These are phyloP conservation scores for Mastacembelus armatus DNA, from an alignment of 2,797 vertebrate genomes.

Conservation along the genomic window DNA sequence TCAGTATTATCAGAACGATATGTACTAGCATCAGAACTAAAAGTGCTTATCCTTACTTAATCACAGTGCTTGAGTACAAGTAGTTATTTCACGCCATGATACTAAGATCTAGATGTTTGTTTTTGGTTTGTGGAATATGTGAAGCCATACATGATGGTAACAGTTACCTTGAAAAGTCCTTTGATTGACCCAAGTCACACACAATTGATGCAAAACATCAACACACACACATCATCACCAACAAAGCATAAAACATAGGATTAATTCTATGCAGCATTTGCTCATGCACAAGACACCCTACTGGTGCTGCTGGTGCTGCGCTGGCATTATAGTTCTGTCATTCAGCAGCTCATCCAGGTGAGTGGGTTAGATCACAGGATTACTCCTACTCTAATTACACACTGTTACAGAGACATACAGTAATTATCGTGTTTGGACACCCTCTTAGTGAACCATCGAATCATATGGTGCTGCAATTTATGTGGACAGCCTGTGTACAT, in stretches of 20 bases:
- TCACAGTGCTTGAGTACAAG: too few relatives aligned
- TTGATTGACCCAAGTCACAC: too few relatives aligned
- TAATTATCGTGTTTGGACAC: slow-evolving; percentile 69
- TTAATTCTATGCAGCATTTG: slow-evolving; percentile 24
- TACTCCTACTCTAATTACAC: slow-evolving; percentile 59
- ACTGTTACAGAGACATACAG: slow-evolving; percentile 42
- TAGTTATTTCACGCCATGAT: too few relatives aligned
- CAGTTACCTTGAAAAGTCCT: too few relatives aligned
- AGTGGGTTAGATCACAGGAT: slow-evolving; percentile 52
- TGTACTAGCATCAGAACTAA: too few relatives aligned
- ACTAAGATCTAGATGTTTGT: too few relatives aligned
- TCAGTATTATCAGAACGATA: too few relatives aligned
- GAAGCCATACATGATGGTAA: too few relatives aligned
- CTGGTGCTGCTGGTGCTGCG: slow-evolving; percentile 39
- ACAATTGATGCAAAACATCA: too few relatives aligned
- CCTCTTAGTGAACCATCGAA: slow-evolving; percentile 48
- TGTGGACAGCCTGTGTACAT: not conserved
- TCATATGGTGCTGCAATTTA: slow-evolving; percentile 41
- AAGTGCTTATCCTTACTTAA: too few relatives aligned
- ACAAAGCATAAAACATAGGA: not conserved
- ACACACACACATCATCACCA: too few relatives aligned
- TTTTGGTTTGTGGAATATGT: too few relatives aligned
- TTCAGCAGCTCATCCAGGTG: slow-evolving; percentile 44
- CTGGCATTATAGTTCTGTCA: slow-evolving; percentile 36
- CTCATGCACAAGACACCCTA: slow-evolving; percentile 16